These are phyloP conservation scores for Acanthosepion lycidas DNA, from an alignment of 2,888 invertebrate genomes.

Conservation along the genomic window DNA sequence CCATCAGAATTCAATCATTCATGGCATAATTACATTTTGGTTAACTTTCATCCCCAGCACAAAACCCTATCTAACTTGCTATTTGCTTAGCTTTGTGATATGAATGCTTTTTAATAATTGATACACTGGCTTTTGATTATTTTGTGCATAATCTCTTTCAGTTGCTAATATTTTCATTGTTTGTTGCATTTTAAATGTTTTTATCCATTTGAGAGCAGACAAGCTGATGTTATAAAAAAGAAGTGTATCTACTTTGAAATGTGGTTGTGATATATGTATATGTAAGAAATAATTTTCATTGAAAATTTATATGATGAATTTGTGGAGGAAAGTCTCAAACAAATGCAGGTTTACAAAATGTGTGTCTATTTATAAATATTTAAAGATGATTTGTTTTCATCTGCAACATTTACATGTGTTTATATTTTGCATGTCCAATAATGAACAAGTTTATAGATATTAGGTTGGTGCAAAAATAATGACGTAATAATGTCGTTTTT, in stretches of 20 bases:
- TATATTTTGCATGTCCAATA: too few species aligned
- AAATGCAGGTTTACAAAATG: not conserved
- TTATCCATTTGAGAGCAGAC: too few species aligned
- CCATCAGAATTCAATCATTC: not conserved
- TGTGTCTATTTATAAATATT: not conserved
- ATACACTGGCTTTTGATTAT: not conserved
- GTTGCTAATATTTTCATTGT: not conserved
- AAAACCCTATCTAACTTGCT: not conserved
- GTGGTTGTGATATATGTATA: too few species aligned
- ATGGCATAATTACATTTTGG: not conserved
- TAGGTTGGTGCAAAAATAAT: too few species aligned
- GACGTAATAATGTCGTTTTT: too few species aligned
- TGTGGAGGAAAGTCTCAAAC: not conserved
- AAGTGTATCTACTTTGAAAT: too few species aligned
- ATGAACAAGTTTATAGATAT: too few species aligned
- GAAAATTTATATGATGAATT: not conserved
- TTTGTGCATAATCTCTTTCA: not conserved
- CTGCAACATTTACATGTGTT: too few species aligned
- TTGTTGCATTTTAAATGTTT: not conserved
- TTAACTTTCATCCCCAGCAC: not conserved
- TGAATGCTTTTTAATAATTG: not conserved
- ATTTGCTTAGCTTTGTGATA: constrained; percentile 34
- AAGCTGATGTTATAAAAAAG: too few species aligned
- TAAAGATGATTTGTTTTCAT: not conserved
- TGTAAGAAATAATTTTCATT: too few species aligned